These are phyloP conservation scores for Mormyrops attenuatus DNA, from an alignment of 2,797 vertebrate species.

Conservation along the genomic window DNA sequence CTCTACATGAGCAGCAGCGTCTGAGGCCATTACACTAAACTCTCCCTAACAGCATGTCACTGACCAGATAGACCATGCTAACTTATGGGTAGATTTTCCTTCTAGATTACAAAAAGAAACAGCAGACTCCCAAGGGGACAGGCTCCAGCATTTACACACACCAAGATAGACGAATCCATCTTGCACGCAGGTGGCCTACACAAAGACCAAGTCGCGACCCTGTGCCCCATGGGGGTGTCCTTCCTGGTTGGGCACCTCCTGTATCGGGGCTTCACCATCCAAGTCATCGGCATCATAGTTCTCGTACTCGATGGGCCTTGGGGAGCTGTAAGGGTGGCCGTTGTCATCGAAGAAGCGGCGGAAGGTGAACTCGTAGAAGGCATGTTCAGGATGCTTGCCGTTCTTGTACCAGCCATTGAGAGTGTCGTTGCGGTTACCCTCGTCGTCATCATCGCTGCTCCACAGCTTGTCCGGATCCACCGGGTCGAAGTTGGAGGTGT, in stretches of 20 bases:
- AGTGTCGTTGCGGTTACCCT: slow-evolving; percentile 82
- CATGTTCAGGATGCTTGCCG: slow-evolving; percentile 88
- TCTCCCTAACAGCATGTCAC: background rate
- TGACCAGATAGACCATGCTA: background rate
- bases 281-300: slow-evolving; percentile 61
- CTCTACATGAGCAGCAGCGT: background rate
- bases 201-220: slow-evolving; percentile 83
- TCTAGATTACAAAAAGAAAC: slow-evolving; percentile 2
- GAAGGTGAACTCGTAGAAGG: slow-evolving; percentile 87
- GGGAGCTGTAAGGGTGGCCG: slow-evolving; percentile 91
- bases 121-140: slow-evolving; percentile 6
- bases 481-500: slow-evolving; percentile 96
- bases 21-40: slow-evolving; percentile 15
- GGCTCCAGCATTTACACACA: background rate
- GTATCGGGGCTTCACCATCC: slow-evolving; percentile 53
- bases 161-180: background rate
- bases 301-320: slow-evolving; percentile 89
- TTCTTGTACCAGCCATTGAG: slow-evolving; percentile 90
- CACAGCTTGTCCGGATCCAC: slow-evolving; percentile 94
- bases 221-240: slow-evolving; percentile 44
- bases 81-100: background rate
- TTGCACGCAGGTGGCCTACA: slow-evolving; percentile 55
- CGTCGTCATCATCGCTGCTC: slow-evolving; percentile 77
- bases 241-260: slow-evolving; percentile 57
- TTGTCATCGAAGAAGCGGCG: slow-evolving; percentile 87